phyloP scores from a whole-genome alignment of 2,113 vertebrate genomes.

The Leiothrix lutea region DNA sequence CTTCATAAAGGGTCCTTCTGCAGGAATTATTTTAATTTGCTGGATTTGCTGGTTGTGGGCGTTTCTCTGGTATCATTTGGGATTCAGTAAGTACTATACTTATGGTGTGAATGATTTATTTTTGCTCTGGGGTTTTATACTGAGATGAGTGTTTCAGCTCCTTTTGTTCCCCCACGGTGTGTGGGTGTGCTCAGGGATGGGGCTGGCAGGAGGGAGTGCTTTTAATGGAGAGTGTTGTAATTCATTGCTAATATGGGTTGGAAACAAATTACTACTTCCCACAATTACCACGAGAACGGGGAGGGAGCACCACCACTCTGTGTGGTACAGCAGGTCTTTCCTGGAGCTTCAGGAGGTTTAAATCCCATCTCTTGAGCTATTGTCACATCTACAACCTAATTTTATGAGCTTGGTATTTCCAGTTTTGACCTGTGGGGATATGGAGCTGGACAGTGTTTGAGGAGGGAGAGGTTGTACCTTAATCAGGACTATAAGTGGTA shows the following conservation, averaged over 20 bases:
- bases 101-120: neutral
- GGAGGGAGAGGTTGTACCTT: neutral
- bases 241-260: neutral
- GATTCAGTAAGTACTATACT: constrained; percentile 89
- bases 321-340: neutral
- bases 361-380: neutral
- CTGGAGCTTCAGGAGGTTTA: neutral
- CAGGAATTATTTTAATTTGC: constrained; percentile 97
- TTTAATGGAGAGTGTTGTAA: neutral
- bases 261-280: neutral
- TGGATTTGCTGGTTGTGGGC: constrained; percentile 97
- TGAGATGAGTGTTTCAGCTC: neutral
- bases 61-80: constrained; percentile 97
- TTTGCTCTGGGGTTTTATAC: neutral
- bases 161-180: neutral
- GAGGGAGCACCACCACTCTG: neutral
- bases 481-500: neutral
- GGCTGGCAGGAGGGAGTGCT: neutral
- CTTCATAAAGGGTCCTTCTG: constrained; percentile 98
- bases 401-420: neutral
- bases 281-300: neutral
- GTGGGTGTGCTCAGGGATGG: neutral
- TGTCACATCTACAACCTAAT: neutral
- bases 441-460: neutral
- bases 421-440: neutral